These are phyloP conservation scores for Myripristis jacobus DNA, from an alignment of 2,797 vertebrate genomes.

Conservation along the genomic window DNA sequence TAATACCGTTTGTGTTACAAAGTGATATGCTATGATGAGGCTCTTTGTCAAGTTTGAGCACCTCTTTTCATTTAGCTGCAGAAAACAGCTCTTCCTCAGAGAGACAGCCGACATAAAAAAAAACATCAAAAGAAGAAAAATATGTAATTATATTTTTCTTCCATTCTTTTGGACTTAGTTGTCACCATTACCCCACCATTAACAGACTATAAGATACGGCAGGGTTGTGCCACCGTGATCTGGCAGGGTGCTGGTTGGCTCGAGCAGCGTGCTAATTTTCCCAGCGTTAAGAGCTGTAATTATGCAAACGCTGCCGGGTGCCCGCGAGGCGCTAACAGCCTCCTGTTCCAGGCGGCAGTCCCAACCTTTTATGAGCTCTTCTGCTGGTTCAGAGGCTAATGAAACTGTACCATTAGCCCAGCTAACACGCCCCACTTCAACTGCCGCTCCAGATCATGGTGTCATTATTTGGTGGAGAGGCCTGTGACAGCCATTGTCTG, in stretches of 20 bases:
- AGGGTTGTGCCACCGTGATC: conserved; percentile 49
- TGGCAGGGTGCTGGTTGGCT: conserved; percentile 49
- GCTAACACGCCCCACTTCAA: conserved; percentile 39
- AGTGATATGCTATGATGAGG: too few relatives aligned
- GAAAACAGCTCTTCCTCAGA: neutral
- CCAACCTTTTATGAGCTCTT: conserved; percentile 69
- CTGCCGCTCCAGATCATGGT: conserved; percentile 6
- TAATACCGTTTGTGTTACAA: too few relatives aligned
- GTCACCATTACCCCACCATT: conserved; percentile 64
- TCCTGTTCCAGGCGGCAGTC: conserved; percentile 58
- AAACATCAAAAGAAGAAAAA: neutral
- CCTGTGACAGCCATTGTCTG: conserved; percentile 48
- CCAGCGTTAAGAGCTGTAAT: conserved; percentile 72
- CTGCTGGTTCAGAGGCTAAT: conserved; percentile 68
- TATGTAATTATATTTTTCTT: conserved; percentile 17
- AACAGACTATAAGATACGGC: conserved; percentile 44
- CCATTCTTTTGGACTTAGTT: conserved; percentile 21
- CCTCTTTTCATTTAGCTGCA: neutral
- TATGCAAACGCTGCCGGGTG: conserved; percentile 60
- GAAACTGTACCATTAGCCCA: conserved; percentile 51
- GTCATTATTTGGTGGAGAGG: conserved; percentile 52
- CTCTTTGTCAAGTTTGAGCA: too few relatives aligned
- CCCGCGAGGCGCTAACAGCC: conserved; percentile 58
- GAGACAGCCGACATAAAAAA: too few relatives aligned
- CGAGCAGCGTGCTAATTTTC: conserved; percentile 74